Evolutionary conservation across 2,113 vertebrate genomes (phyloP).

Genomic region (Peucedramus taeniatus): DNA sequence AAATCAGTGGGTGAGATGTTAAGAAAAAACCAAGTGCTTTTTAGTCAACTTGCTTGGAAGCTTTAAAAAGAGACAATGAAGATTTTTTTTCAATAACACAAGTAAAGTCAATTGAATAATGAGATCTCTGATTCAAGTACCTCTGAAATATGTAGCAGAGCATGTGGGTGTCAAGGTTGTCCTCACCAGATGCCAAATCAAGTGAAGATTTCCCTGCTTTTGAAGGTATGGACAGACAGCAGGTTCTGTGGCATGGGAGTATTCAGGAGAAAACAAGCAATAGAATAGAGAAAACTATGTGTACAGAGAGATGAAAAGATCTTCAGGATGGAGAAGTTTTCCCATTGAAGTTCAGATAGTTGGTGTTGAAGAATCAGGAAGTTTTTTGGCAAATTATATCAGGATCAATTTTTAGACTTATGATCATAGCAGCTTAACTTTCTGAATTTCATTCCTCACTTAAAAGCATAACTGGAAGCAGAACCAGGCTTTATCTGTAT

Average conservation of each 20-base stretch:
- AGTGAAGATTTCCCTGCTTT: neutral
- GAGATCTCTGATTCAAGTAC: neutral
- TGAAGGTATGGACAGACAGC: neutral
- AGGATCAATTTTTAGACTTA: neutral
- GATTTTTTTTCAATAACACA: neutral
- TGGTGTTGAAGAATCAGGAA: neutral
- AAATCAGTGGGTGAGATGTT: neutral
- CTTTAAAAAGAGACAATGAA: neutral
- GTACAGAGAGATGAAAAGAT: neutral
- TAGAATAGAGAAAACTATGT: neutral
- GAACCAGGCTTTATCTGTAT: neutral
- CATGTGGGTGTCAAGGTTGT: neutral
- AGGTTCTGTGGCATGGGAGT: neutral
- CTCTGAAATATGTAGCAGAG: neutral
- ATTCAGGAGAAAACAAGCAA: neutral
- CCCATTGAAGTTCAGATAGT: neutral
- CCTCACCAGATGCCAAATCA: neutral
- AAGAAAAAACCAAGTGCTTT: neutral
- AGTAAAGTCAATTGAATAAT: neutral
- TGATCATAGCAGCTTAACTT: neutral
- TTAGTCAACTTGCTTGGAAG: neutral
- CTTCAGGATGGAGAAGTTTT: neutral
- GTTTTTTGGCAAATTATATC: neutral
- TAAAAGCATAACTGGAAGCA: neutral
- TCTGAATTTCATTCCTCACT: neutral